Conservation (phyloP, 2,888 invertebrate genomes). For the Callosobruchus maculatus region DNA sequence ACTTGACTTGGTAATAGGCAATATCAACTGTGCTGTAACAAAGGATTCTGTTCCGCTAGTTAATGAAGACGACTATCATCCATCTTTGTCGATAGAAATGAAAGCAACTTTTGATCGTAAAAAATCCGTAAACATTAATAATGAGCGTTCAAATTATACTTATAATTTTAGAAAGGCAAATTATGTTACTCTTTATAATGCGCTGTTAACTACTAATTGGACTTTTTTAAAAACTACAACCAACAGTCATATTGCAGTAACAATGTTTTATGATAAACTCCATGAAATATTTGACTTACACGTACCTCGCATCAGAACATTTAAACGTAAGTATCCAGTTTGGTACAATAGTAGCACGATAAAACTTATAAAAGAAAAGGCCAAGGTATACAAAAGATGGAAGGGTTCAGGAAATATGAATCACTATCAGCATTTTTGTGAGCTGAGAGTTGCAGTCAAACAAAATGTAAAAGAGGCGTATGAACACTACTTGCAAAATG, state of each 20-base stretch:
- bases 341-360: neutral
- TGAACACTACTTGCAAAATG: neutral
- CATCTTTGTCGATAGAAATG: neutral
- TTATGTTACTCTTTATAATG: constrained; percentile 1
- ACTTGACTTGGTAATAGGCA: neutral
- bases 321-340: constrained; percentile 1
- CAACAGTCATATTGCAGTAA: neutral
- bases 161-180: constrained; percentile 6
- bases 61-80: neutral
- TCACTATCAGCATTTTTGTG: neutral
- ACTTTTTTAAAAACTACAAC: neutral
- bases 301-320: neutral
- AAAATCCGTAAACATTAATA: neutral
- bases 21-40: neutral
- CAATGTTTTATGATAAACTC: neutral
- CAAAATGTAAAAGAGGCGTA: neutral
- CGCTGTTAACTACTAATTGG: neutral
- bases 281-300: neutral
- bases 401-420: neutral
- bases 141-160: neutral
- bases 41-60: neutral
- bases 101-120: neutral
- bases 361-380: neutral
- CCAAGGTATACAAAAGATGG: neutral
- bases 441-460: neutral